A percentile compares a stretch with the other conserved stretches of the same genome.
Evolutionary conservation across 2,888 invertebrate species (phyloP).

Genomic region (Linnaemya vulpina): DNA sequence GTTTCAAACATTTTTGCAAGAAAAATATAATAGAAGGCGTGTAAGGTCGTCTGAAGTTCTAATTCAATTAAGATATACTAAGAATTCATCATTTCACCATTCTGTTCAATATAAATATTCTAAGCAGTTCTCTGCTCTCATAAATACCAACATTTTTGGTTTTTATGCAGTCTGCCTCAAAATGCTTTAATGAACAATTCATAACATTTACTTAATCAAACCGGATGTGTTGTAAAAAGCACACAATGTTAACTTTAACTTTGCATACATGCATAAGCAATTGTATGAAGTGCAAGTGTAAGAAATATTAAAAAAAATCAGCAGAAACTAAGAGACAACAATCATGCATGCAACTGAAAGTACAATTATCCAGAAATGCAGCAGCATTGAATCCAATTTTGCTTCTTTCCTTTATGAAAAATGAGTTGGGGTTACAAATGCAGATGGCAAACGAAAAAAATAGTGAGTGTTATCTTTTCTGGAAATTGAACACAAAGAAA

Average conservation of each 20-base stretch:
- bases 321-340: conserved; percentile 35
- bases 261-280: conserved; percentile 20
- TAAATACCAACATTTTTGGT: background rate
- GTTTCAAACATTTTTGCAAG: too few species aligned
- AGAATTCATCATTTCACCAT: conserved; percentile 10
- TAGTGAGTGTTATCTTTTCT: conserved; percentile 48
- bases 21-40: too few species aligned
- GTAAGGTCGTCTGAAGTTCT: background rate
- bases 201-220: conserved; percentile 64
- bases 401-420: conserved; percentile 23
- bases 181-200: conserved; percentile 53
- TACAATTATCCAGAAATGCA: conserved; percentile 60
- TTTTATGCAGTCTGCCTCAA: conserved; percentile 39
- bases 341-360: conserved; percentile 50
- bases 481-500: conserved; percentile 52
- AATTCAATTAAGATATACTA: background rate
- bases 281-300: background rate
- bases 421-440: conserved; percentile 50
- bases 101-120: conserved; percentile 20
- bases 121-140: background rate
- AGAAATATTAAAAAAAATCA: conserved; percentile 13
- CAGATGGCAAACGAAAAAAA: conserved; percentile 26
- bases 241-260: conserved; percentile 61
- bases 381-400: conserved; percentile 50
- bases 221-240: conserved; percentile 68